phyloP scores from a whole-genome alignment of 2,888 invertebrate genomes.

The Amblyjoppa fuscipennis region DNA sequence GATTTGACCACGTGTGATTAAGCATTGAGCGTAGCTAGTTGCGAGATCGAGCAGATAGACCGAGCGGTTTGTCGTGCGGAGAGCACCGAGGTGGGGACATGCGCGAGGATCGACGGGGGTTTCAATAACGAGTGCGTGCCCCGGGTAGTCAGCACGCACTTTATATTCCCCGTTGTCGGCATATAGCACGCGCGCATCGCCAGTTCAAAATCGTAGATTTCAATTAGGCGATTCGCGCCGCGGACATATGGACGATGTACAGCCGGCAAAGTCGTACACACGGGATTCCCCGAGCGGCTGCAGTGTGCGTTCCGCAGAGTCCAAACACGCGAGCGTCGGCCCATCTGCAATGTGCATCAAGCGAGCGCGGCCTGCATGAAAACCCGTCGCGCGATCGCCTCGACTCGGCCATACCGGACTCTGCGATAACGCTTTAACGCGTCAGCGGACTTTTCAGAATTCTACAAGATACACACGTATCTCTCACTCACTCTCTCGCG shows the following conservation, averaged over 20 bases:
- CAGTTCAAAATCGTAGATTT: slow-evolving; percentile 82
- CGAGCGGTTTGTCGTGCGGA: slow-evolving; percentile 3
- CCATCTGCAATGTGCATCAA: slow-evolving; percentile 74
- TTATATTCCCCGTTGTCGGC: slow-evolving; percentile 57
- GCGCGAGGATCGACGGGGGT: slow-evolving; percentile 38
- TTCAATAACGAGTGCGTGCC: slow-evolving; percentile 62
- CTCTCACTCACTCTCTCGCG: slow-evolving; percentile 28
- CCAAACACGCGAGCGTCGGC: slow-evolving; percentile 52
- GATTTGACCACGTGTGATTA: not conserved
- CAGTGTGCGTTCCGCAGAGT: slow-evolving; percentile 63
- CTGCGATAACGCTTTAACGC: slow-evolving; percentile 67
- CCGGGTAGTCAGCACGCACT: slow-evolving; percentile 54
- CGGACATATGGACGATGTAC: slow-evolving; percentile 62
- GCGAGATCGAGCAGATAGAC: slow-evolving; percentile 41
- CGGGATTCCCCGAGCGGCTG: slow-evolving; percentile 63
- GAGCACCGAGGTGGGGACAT: not conserved
- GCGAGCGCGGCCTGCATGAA: slow-evolving; percentile 53
- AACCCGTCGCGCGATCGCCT: slow-evolving; percentile 48
- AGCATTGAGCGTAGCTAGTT: slow-evolving; percentile 15
- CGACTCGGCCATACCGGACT: slow-evolving; percentile 57
- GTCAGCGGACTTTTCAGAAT: slow-evolving; percentile 62
- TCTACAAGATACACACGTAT: slow-evolving; percentile 26
- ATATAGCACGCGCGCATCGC: slow-evolving; percentile 38
- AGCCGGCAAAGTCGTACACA: slow-evolving; percentile 35
- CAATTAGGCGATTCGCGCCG: slow-evolving; percentile 77